These are phyloP conservation scores for Miichthys miiuy DNA, from an alignment of 2,797 vertebrate genomes.

Conservation along the genomic window DNA sequence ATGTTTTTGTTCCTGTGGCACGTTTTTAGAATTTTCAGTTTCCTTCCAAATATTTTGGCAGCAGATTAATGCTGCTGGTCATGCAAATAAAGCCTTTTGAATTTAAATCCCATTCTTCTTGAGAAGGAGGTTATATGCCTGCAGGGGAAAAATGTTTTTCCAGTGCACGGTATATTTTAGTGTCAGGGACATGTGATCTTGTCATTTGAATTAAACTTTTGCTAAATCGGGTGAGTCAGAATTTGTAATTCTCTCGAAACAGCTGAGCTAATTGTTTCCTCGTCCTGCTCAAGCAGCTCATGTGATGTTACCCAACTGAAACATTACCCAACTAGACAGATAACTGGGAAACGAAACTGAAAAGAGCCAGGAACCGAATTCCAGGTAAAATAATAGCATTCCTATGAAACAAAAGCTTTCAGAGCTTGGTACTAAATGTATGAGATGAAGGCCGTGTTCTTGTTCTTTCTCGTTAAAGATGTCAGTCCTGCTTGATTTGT, in stretches of 20 bases:
- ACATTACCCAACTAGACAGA: constrained; percentile 36
- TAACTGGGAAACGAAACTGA: constrained; percentile 64
- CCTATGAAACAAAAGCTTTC: neutral
- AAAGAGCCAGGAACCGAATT: neutral
- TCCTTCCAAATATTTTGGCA: too few species aligned
- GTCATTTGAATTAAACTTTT: too few species aligned
- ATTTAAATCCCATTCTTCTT: too few species aligned
- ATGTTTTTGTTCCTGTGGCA: too few species aligned
- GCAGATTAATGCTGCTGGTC: too few species aligned
- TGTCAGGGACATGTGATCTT: too few species aligned
- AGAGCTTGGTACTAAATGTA: neutral
- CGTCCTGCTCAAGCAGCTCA: neutral
- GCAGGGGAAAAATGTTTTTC: too few species aligned
- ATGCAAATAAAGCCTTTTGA: too few species aligned
- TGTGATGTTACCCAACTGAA: constrained; percentile 51
- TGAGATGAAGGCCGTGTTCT: neutral
- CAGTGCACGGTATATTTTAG: too few species aligned
- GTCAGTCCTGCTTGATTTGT: neutral
- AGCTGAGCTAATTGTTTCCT: constrained; percentile 31
- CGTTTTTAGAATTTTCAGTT: too few species aligned
- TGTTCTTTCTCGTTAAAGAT: neutral
- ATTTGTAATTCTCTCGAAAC: constrained; percentile 34
- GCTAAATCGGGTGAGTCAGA: constrained; percentile 8
- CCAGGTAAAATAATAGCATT: neutral
- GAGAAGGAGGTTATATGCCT: too few species aligned